Evolutionary conservation across 2,888 invertebrate genomes (phyloP).

Genomic region (Nipponacmea schrenckii): DNA sequence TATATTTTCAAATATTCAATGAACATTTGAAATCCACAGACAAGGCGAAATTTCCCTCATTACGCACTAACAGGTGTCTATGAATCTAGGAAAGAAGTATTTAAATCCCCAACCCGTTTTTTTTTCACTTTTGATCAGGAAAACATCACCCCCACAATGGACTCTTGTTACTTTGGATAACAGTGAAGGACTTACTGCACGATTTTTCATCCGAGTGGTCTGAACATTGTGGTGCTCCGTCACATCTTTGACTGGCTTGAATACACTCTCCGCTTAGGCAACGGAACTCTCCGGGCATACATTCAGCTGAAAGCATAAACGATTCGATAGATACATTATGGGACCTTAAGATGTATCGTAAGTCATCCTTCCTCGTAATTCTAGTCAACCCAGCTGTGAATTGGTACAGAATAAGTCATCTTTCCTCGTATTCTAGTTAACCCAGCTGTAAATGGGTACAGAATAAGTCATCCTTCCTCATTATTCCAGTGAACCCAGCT

Average conservation of each 20-base stretch:
- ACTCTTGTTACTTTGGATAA: neutral
- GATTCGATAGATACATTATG: neutral
- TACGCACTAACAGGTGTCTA: too few relatives aligned
- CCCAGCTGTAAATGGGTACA: too few relatives aligned
- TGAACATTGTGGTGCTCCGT: slow-evolving; percentile 76
- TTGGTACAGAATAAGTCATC: too few relatives aligned
- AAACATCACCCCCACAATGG: neutral
- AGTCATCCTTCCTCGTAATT: slow-evolving; percentile 24
- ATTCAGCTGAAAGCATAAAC: slow-evolving; percentile 34
- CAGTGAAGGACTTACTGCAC: slow-evolving; percentile 70
- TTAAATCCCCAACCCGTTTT: too few relatives aligned
- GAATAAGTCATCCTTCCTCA: too few relatives aligned
- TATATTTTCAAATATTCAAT: neutral
- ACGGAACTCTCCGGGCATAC: slow-evolving; percentile 38
- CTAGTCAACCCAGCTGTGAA: too few relatives aligned
- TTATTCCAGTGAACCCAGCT: too few relatives aligned
- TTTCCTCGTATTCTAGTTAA: too few relatives aligned
- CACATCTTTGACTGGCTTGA: slow-evolving; percentile 72
- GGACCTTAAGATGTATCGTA: neutral
- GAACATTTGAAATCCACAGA: neutral
- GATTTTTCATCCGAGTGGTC: slow-evolving; percentile 77
- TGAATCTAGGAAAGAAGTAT: too few relatives aligned
- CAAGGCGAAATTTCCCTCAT: too few relatives aligned
- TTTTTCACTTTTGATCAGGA: neutral
- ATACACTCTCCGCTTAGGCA: slow-evolving; percentile 58